These are phyloP conservation scores for Sclerurus mexicanus DNA, from an alignment of 2,113 vertebrate genomes.

Conservation along the genomic window DNA sequence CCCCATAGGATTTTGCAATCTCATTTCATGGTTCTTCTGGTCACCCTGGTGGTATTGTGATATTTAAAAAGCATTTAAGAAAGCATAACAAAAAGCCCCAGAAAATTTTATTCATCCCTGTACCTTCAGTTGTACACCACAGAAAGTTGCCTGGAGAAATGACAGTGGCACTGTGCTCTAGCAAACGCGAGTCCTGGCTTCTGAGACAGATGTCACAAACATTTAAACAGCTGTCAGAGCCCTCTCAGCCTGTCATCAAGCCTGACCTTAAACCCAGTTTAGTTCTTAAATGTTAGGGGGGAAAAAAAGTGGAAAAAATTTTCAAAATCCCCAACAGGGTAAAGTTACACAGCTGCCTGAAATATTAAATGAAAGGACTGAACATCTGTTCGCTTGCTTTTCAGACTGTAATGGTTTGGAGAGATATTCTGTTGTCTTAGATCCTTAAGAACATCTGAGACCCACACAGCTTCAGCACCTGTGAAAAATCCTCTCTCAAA, in stretches of 20 bases:
- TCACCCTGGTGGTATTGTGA: neutral
- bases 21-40: neutral
- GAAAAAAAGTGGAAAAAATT: neutral
- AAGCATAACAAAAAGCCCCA: neutral
- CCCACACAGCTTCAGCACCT: slow-evolving; percentile 70
- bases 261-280: slow-evolving; percentile 76
- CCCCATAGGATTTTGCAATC: neutral
- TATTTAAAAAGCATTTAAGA: neutral
- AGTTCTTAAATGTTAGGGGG: slow-evolving; percentile 72
- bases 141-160: neutral
- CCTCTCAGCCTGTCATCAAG: slow-evolving; percentile 61
- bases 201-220: slow-evolving; percentile 71
- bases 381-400: slow-evolving; percentile 79
- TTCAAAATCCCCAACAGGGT: neutral
- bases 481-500: slow-evolving; percentile 67
- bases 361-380: slow-evolving; percentile 79
- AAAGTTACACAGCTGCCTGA: slow-evolving; percentile 77
- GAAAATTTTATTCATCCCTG: neutral
- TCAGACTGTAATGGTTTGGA: slow-evolving; percentile 79
- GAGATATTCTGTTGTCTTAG: slow-evolving; percentile 80
- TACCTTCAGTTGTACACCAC: neutral
- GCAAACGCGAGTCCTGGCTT: neutral
- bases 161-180: neutral
- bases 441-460: slow-evolving; percentile 81
- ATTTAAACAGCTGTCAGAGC: slow-evolving; percentile 79